These are phyloP conservation scores for Megaustenia siamemsis DNA, from an alignment of 2,888 invertebrate genomes.

Conservation along the genomic window DNA sequence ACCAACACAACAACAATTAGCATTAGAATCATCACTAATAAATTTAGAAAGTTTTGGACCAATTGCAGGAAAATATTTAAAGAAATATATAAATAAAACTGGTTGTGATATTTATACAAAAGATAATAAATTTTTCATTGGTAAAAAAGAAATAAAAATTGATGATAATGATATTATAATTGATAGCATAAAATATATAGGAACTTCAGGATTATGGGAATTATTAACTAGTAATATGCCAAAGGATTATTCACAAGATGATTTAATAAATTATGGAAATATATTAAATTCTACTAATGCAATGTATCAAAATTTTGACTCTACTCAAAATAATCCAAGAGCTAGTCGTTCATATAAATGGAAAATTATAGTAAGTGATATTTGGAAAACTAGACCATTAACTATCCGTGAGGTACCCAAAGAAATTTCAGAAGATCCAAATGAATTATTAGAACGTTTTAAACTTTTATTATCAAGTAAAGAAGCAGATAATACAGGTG, in stretches of 20 bases:
- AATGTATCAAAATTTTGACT: background rate
- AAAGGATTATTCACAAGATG: background rate
- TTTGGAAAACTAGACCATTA: constrained; percentile 5
- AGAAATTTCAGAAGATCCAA: background rate
- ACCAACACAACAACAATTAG: too few relatives aligned
- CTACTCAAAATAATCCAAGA: background rate
- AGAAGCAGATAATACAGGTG: constrained; percentile 1
- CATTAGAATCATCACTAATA: background rate
- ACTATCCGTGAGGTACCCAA: background rate
- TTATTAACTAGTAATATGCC: background rate
- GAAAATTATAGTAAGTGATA: background rate
- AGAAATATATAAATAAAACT: background rate
- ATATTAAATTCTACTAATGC: constrained; percentile 23
- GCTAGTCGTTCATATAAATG: background rate
- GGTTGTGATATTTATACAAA: background rate
- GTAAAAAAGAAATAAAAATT: constrained; percentile 24
- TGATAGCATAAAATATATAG: background rate
- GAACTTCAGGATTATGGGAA: constrained; percentile 27
- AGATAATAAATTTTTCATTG: constrained; percentile 19
- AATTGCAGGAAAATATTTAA: constrained; percentile 1
- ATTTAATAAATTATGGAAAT: background rate
- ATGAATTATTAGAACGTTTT: constrained; percentile 23
- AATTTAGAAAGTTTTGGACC: background rate
- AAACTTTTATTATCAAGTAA: constrained; percentile 4
- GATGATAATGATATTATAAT: constrained; percentile 21